Evolutionary conservation across 2,113 vertebrate species (phyloP).

Genomic region (Brienomyrus longianalis): DNA sequence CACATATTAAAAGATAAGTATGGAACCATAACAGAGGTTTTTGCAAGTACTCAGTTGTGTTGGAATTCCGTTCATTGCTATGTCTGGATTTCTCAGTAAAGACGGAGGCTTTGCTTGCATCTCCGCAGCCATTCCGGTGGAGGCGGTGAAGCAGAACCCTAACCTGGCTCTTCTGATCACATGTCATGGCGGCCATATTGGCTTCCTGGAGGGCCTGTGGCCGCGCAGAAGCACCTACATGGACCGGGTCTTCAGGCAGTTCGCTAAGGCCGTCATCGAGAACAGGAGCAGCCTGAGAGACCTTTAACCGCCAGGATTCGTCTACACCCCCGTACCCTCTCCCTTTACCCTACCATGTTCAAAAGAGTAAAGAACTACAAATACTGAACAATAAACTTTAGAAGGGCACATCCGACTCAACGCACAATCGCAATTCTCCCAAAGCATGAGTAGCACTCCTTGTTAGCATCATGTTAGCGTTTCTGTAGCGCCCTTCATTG

Average conservation of each 20-base stretch:
- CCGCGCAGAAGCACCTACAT: slow-evolving; percentile 92
- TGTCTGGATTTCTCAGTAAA: background rate
- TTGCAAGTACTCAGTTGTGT: background rate
- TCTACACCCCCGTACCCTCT: slow-evolving; percentile 1
- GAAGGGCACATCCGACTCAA: slow-evolving; percentile 42
- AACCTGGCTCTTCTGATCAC: slow-evolving; percentile 90
- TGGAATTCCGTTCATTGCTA: background rate
- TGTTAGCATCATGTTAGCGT: slow-evolving; percentile 6
- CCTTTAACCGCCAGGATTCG: slow-evolving; percentile 43
- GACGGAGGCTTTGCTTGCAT: background rate
- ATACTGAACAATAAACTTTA: slow-evolving; percentile 32
- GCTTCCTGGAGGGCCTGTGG: slow-evolving; percentile 95
- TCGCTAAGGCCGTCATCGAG: slow-evolving; percentile 84
- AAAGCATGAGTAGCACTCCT: background rate
- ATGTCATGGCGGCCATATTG: slow-evolving; percentile 90
- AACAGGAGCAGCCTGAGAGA: slow-evolving; percentile 69
- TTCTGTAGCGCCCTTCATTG: background rate
- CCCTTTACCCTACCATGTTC: slow-evolving; percentile 33
- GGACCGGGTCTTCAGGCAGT: slow-evolving; percentile 97
- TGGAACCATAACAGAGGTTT: background rate
- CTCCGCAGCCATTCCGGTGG: slow-evolving; percentile 82
- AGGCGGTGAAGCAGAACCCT: slow-evolving; percentile 91
- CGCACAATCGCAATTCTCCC: slow-evolving; percentile 6
- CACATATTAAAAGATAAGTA: background rate
- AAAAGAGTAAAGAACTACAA: slow-evolving; percentile 33